phyloP scores from a whole-genome alignment of 2,888 invertebrate genomes.

The Hemicrepidius hirtus region DNA sequence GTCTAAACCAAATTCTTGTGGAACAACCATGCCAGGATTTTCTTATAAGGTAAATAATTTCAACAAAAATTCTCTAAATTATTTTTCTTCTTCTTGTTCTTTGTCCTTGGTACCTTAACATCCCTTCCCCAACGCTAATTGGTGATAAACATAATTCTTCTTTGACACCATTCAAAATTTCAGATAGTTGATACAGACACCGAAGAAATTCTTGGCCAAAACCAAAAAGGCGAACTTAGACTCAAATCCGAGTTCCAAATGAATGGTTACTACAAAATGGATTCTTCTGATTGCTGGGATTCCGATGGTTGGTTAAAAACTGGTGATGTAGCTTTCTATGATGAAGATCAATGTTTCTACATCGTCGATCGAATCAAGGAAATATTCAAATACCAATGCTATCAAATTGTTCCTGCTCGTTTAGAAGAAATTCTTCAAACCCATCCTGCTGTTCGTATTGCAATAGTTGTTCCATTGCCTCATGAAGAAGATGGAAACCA shows the following conservation, averaged over 20 bases:
- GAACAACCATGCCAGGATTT: constrained; percentile 10
- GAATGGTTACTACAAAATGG: constrained; percentile 72
- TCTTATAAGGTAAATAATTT: not conserved
- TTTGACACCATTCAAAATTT: no score
- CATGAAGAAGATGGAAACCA: constrained; percentile 66
- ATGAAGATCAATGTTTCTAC: constrained; percentile 72
- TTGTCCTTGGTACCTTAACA: no score
- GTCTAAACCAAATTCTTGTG: not conserved
- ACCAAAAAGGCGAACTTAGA: constrained; percentile 74
- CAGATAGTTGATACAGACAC: constrained; percentile 72
- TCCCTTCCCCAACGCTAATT: no score
- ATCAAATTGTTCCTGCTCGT: constrained; percentile 71
- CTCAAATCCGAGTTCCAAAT: constrained; percentile 68
- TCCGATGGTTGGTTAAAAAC: constrained; percentile 73
- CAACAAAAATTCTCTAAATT: no score
- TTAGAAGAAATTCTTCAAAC: constrained; percentile 62
- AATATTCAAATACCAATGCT: constrained; percentile 73
- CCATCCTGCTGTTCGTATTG: constrained; percentile 64
- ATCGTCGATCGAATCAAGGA: constrained; percentile 74
- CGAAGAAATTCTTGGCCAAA: constrained; percentile 70
- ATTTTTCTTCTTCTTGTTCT: no score
- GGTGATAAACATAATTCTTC: no score
- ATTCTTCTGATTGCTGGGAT: constrained; percentile 70
- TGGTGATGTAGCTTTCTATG: constrained; percentile 74
- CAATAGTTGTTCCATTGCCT: constrained; percentile 65